Evolutionary conservation across 1,140 invertebrate genomes (phyloP), one percentile per base, ranked within the genome.

Genomic region (Drosophila nigromelanica): DNA sequence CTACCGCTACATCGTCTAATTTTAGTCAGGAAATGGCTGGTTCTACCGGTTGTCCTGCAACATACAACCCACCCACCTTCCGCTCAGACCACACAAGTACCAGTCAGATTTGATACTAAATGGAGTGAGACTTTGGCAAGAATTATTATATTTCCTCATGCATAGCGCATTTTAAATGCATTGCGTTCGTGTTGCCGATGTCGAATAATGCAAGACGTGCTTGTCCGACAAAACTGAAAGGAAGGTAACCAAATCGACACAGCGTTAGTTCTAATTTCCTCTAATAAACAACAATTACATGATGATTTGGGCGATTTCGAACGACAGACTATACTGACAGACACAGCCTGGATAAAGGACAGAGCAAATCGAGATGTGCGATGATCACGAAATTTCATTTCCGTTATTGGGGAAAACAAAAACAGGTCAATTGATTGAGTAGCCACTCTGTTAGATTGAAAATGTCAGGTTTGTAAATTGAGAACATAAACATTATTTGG

Each of bases 141-240:
- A 91, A 80, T 90, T 91, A 90, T 91, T 91, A 79, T 85, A 87
- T 91, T 87, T 89, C 61, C 72, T 76, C 85, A 90, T 91, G 89
- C 79, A 80, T 55, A 48, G 43, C 54, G 80, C 73, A 81, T 70
- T 74, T 66, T 62, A 68, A 80, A 73, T 76, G 67, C 55, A 58
- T 11, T 27, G 39, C 27, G 37, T 61, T 24, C 3, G 18, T 10
- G 14, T 7, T 12, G 43, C 21, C 14, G n/a, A 40, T 33, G 30
- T 18, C 30, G 10, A 59, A 14, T 35, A 51, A 47, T 69, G 52
- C 56, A 37, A 55, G 69, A 81, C 61, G 74, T 63, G 74, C 52
- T 70, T 66, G 50, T 21, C 48, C 33, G 15, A 61, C 71, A 75
- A 42, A 40, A 3, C 8, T 12, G 40, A 50, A 48, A 58, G 21